Base-by-base conservation (phyloP, 1,140 invertebrate species). In the Drosophila arizonae region DNA sequence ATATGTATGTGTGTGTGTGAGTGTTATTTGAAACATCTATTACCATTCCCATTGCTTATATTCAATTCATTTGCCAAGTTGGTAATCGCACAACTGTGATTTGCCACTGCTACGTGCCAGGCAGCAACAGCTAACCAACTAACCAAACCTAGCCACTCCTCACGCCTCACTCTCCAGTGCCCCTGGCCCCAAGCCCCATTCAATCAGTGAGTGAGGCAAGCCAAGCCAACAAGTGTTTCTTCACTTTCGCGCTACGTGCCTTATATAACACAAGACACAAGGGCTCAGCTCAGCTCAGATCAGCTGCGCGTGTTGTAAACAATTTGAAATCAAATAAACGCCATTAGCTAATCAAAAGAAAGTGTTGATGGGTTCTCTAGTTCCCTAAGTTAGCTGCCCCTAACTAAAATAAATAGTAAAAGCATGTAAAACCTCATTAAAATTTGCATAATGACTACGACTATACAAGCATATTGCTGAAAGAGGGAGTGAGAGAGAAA, bases 341-440 rank as follows among this genome's bases (percentile, higher is more conserved):
- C 78, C 79, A 86, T 86, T 86, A 86, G 82, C 79, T 87, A 86
- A 86, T 86, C 82, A 87, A 81, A 82, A 79, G 72, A 56, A 68
- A 52, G 51, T 30, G 15, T 13, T 30, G 24, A 51, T 67, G 43
- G 36, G 17, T 48, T 13, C 41, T 26, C 15, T 26, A 21, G 55
- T 45, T 52, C 4, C 6, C 28, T 6, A 4, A 30, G 28, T 6
- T 30, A 2, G 52, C 28, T 57, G 33, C 48, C 36, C 70, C 41
- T 9, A 9, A 17, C 24, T 57, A 36, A 45, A 17, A 24, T 21
- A 51, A 28, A 39, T 55, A 5, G 26, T 3, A 41, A 50, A 63
- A 54, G 17, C 10, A 21, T 8, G 43, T 11, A 61, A 48, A 36
- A 24, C 1, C 5, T 13, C 30, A 61, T 61, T 30, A 48, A 46